Conservation (phyloP, 1,140 invertebrate species). For the Ephestia elutella region DNA sequence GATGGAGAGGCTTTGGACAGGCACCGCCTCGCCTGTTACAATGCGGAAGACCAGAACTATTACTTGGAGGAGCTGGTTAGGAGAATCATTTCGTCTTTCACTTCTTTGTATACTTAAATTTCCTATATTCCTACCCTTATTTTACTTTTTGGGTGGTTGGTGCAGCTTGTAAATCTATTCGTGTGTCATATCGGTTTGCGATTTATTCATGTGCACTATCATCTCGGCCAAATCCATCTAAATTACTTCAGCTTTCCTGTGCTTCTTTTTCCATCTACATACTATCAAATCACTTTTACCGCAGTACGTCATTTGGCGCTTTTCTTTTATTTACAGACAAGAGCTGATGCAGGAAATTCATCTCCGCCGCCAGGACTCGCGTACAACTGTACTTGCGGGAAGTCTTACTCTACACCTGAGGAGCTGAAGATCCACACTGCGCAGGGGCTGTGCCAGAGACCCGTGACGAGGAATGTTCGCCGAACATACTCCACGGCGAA, state of each 20-base stretch:
- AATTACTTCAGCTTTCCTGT: too few species aligned
- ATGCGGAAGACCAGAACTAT: constrained; percentile 23
- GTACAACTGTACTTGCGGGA: constrained; percentile 32
- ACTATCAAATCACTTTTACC: too few species aligned
- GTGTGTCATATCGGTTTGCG: too few species aligned
- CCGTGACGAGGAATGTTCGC: constrained; percentile 14
- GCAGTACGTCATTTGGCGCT: too few species aligned
- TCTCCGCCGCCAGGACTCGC: not conserved
- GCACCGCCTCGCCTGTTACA: constrained; percentile 42
- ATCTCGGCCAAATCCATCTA: too few species aligned
- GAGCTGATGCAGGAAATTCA: not conserved
- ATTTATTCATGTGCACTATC: too few species aligned
- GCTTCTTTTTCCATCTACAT: too few species aligned
- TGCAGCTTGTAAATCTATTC: too few species aligned
- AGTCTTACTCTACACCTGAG: constrained; percentile 31
- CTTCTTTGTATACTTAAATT: too few species aligned
- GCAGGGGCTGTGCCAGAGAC: constrained; percentile 22
- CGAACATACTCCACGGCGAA: constrained; percentile 33
- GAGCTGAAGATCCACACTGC: constrained; percentile 31
- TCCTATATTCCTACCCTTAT: too few species aligned
- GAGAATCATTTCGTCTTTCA: not conserved
- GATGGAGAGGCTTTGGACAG: constrained; percentile 50
- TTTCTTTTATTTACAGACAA: not conserved
- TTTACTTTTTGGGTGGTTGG: too few species aligned
- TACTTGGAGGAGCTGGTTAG: constrained; percentile 11